Evolutionary conservation across 2,797 vertebrate species (phyloP).

Genomic region (Pristis pectinata): DNA sequence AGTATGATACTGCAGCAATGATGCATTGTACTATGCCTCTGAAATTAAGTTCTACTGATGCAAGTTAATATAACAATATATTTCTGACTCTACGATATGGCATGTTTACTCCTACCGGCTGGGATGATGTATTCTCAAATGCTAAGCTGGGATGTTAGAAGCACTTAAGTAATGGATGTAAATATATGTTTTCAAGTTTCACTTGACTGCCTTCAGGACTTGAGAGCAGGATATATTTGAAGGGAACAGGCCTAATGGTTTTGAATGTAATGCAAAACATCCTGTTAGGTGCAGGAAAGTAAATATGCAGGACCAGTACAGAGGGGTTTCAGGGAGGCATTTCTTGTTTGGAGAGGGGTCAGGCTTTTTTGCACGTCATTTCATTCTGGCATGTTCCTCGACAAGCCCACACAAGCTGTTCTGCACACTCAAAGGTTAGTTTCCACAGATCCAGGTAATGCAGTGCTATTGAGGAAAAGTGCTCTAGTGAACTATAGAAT

Average conservation of each 20-base stretch:
- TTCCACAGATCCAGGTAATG: too few species aligned
- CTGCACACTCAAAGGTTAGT: too few species aligned
- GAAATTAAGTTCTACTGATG: too few species aligned
- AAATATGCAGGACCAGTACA: not conserved
- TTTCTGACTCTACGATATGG: too few species aligned
- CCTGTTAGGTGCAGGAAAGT: not conserved
- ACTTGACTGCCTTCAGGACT: not conserved
- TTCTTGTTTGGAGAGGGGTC: not conserved
- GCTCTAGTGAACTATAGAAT: too few species aligned
- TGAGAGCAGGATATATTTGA: not conserved
- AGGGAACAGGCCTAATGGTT: not conserved
- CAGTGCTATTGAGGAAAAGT: too few species aligned
- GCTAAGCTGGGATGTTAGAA: not conserved
- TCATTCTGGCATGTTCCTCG: too few species aligned
- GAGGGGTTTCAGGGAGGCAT: not conserved
- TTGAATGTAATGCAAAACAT: not conserved
- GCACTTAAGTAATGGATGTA: not conserved
- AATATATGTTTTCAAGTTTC: not conserved
- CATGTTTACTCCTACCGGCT: not conserved
- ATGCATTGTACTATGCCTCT: not conserved
- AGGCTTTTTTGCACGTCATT: too few species aligned
- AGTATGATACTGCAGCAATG: not conserved
- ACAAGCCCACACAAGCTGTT: too few species aligned
- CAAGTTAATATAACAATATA: too few species aligned
- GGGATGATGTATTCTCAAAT: not conserved